A percentile compares a stretch with the other conserved stretches of the same genome.
These are phyloP conservation scores for Drosophila mimetica DNA, from an alignment of 2,888 invertebrate genomes.

Conservation along the genomic window DNA sequence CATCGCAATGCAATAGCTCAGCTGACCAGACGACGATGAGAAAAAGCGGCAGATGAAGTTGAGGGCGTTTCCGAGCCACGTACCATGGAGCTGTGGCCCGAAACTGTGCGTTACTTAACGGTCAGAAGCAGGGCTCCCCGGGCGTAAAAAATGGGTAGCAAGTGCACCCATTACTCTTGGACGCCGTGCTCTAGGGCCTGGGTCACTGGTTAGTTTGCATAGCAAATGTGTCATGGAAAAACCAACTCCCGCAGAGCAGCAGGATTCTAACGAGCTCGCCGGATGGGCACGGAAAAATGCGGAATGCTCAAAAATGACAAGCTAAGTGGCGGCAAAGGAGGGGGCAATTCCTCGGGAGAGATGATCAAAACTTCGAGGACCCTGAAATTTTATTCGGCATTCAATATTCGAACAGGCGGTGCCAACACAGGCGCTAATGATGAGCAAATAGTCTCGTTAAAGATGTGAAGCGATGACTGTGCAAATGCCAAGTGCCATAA, in stretches of 20 bases:
- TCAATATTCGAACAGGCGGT: slow-evolving; percentile 19
- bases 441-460: slow-evolving; percentile 63
- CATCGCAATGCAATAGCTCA: slow-evolving; percentile 45
- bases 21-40: slow-evolving; percentile 37
- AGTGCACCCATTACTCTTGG: slow-evolving; percentile 63
- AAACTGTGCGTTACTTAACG: slow-evolving; percentile 56
- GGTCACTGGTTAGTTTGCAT: slow-evolving; percentile 11
- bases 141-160: slow-evolving; percentile 60
- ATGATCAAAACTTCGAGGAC: slow-evolving; percentile 1
- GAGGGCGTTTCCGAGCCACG: slow-evolving; percentile 9
- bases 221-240: slow-evolving; percentile 21
- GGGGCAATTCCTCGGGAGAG: not conserved
- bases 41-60: not conserved
- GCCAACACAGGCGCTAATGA: slow-evolving; percentile 48
- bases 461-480: slow-evolving; percentile 46
- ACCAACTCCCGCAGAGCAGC: slow-evolving; percentile 19
- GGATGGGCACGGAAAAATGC: slow-evolving; percentile 51
- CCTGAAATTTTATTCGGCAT: slow-evolving; percentile 43
- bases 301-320: slow-evolving; percentile 36
- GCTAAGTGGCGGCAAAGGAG: not conserved
- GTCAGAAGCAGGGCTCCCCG: slow-evolving; percentile 32
- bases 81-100: slow-evolving; percentile 2
- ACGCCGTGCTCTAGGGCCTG: slow-evolving; percentile 1
- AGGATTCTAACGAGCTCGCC: slow-evolving; percentile 64
- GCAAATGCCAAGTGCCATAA: slow-evolving; percentile 20